Conservation (phyloP, 2,113 vertebrate species). For the Callionymus lyra region DNA sequence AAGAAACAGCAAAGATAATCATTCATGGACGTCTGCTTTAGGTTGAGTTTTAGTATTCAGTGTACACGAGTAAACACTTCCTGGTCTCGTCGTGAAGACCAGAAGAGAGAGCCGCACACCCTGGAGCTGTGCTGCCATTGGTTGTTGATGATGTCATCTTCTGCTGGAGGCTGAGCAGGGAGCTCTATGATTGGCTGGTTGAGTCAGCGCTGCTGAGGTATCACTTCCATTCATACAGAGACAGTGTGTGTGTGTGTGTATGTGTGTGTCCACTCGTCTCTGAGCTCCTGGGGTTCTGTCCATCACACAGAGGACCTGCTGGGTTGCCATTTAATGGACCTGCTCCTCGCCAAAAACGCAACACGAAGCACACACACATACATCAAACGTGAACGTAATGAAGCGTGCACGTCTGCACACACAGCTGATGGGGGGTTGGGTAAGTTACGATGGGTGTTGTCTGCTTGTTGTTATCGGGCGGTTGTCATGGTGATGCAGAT, state of each 20-base stretch:
- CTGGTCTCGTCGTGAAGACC: slow-evolving; percentile 7
- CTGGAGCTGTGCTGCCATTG: slow-evolving; percentile 74
- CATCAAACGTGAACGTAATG: slow-evolving; percentile 23
- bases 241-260: slow-evolving; percentile 14
- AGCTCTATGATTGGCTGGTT: slow-evolving; percentile 70
- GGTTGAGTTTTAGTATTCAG: slow-evolving; percentile 40
- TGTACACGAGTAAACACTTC: slow-evolving; percentile 14
- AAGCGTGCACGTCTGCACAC: slow-evolving; percentile 20
- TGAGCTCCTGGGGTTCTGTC: slow-evolving; percentile 12
- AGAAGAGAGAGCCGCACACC: slow-evolving; percentile 66
- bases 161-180: slow-evolving; percentile 68
- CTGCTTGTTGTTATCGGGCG: slow-evolving; percentile 55
- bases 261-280: slow-evolving; percentile 32
- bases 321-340: no score
- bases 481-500: slow-evolving; percentile 67
- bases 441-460: slow-evolving; percentile 55
- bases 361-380: slow-evolving; percentile 7
- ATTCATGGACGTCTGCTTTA: slow-evolving; percentile 29
- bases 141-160: slow-evolving; percentile 92
- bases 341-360: no score
- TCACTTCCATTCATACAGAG: slow-evolving; percentile 84
- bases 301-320: no score
- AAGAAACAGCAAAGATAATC: slow-evolving; percentile 15
- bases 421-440: slow-evolving; percentile 55
- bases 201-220: slow-evolving; percentile 68